Base-by-base conservation (phyloP, 2,888 invertebrate species). In the Linnaemya vulpina region DNA sequence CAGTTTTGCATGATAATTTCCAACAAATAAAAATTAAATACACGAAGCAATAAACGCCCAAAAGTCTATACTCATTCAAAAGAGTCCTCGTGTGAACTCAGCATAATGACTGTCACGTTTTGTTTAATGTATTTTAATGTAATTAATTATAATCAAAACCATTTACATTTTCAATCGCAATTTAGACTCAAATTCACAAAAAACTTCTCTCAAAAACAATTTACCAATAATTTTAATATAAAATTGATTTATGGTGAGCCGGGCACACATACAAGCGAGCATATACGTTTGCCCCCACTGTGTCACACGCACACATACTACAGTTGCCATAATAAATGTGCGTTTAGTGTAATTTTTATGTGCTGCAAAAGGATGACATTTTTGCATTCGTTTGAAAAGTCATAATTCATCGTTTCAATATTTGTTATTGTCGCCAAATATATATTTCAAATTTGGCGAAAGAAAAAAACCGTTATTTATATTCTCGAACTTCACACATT, bases 361-460 rank as follows among this genome's bases (percentile, higher is more conserved):
- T 78, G 82, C 81, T 60, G 30, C 81, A 53, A 71, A n/a, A 79
- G 68, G 67, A 78, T 67, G 65, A 71, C 80, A 67, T 75, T 85
- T 82, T 75, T 82, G 71, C 68, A 82, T 78, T 85, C 63, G 75
- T 78, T 78, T 78, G 81, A 85, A 82, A 85, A 82, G 82, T 78
- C 63, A 85, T 85, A 85, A 85, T 82, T 85, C 85, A 85, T 82
- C 78, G 75, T 85, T 85, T 82, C 78, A 79, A 71, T 85, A 82
- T 82, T 82, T 85, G 85, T 85, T 85, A 82, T 78, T 85, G 85
- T 79, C 82, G 85, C 85, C 85, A 82, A 85, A 85, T 82, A 85
- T 75, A 85, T 78, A 76, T 80, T 62, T 76, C 60, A 75, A 60
- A 67, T 77, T 11, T 40, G 40, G 11, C 22, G 70, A 74, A 53